Conservation (phyloP, 2,888 invertebrate genomes). For the Idaea biselata region DNA sequence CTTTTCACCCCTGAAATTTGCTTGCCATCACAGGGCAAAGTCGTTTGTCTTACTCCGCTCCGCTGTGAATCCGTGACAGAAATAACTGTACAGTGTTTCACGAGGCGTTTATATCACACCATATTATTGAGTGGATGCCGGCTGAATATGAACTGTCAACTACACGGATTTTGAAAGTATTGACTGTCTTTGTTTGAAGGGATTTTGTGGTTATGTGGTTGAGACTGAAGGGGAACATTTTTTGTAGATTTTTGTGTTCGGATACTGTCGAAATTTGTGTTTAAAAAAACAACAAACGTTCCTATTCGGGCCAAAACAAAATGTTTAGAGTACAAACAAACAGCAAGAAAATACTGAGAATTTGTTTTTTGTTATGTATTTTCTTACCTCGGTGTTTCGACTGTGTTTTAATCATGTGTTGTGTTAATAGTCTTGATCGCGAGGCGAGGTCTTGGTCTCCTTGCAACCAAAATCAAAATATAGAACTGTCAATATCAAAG, state of each 20-base stretch:
- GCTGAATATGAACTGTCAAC: conserved; percentile 50
- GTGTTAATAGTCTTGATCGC: too few species aligned
- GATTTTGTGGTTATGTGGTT: conserved; percentile 11
- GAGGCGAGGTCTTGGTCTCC: too few species aligned
- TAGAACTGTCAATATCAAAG: too few species aligned
- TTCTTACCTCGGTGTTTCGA: too few species aligned
- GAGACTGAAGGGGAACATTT: not conserved
- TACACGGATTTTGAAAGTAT: conserved; percentile 25
- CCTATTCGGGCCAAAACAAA: too few species aligned
- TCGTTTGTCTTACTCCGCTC: conserved; percentile 53
- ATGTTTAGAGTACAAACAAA: too few species aligned
- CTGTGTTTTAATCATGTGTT: too few species aligned
- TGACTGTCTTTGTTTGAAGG: conserved; percentile 28
- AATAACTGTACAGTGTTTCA: conserved; percentile 43
- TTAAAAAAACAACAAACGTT: not conserved
- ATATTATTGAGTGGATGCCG: conserved; percentile 42
- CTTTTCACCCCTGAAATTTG: conserved; percentile 47
- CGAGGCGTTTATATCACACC: conserved; percentile 25
- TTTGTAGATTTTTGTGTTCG: not conserved
- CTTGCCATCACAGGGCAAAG: conserved; percentile 30
- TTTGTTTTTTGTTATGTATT: too few species aligned
- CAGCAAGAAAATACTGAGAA: too few species aligned
- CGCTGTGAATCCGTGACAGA: conserved; percentile 62
- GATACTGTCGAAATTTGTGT: not conserved
- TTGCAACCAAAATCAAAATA: too few species aligned